Evolutionary conservation across 2,888 invertebrate species (phyloP).

Genomic region (Cepaea hortensis): DNA sequence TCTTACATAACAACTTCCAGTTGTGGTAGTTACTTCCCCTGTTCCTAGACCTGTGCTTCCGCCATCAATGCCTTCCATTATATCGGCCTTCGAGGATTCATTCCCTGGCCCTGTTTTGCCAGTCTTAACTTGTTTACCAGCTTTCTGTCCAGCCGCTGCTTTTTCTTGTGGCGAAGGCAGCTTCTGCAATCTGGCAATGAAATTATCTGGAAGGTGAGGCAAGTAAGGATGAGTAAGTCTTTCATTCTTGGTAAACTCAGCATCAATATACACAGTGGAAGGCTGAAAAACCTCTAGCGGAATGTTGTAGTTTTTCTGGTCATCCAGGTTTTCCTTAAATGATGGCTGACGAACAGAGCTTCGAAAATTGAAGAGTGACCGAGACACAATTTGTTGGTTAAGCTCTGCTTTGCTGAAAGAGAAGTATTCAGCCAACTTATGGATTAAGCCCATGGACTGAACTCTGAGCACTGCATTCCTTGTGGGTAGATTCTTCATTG

Average conservation of each 20-base stretch:
- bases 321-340: background rate
- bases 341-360: background rate
- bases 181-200: slow-evolving; percentile 63
- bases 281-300: slow-evolving; percentile 51
- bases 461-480: slow-evolving; percentile 47
- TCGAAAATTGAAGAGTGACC: background rate
- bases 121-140: slow-evolving; percentile 11
- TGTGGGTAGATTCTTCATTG: slow-evolving; percentile 50
- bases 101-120: slow-evolving; percentile 35
- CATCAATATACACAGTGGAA: slow-evolving; percentile 64
- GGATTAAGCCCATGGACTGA: slow-evolving; percentile 34
- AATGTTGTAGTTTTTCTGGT: background rate
- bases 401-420: background rate
- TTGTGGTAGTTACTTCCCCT: background rate
- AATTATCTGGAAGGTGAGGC: slow-evolving; percentile 58
- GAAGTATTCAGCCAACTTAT: slow-evolving; percentile 31
- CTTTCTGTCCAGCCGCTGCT: slow-evolving; percentile 41
- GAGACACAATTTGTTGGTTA: slow-evolving; percentile 1
- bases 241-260: slow-evolving; percentile 57
- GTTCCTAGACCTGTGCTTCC: background rate
- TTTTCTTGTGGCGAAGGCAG: slow-evolving; percentile 64
- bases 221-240: slow-evolving; percentile 50
- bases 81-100: background rate
- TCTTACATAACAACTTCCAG: slow-evolving; percentile 57
- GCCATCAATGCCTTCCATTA: background rate